A percentile compares a stretch with the other conserved stretches of the same genome.
Conservation (phyloP, 2,888 invertebrate genomes). For the Mamestra brassicae region DNA sequence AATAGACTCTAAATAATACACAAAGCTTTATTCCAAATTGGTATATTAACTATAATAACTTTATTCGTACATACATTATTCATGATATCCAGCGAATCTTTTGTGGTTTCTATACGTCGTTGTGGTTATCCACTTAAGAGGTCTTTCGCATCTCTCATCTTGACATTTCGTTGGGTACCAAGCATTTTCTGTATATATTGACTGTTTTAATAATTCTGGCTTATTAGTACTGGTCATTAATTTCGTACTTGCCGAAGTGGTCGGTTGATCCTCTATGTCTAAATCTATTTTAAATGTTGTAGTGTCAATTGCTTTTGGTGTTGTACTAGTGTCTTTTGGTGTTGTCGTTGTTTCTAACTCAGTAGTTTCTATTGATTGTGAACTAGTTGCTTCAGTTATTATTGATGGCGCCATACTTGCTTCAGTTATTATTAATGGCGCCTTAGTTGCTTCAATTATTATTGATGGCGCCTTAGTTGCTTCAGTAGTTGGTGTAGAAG, state of each 20-base stretch:
- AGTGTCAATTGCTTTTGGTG: not conserved
- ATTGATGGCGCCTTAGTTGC: too few species aligned
- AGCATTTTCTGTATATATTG: not conserved
- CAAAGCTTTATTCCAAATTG: not conserved
- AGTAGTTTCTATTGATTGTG: not conserved
- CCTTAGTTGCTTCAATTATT: too few species aligned
- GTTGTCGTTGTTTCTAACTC: not conserved
- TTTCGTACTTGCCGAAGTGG: not conserved
- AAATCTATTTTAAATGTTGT: not conserved
- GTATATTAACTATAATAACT: conserved; percentile 31
- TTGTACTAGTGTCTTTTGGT: not conserved
- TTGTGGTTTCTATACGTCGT: not conserved
- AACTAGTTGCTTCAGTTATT: not conserved
- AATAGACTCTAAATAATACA: conserved; percentile 31
- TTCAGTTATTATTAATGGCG: too few species aligned
- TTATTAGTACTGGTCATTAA: conserved; percentile 4
- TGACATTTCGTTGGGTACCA: conserved; percentile 50
- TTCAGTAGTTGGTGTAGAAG: conserved; percentile 3
- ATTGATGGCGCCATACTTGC: too few species aligned
- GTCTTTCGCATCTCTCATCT: conserved; percentile 39
- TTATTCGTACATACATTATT: conserved; percentile 46
- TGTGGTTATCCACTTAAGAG: conserved; percentile 52
- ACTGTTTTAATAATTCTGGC: not conserved
- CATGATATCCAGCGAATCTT: conserved; percentile 32
- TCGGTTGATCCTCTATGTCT: not conserved